phyloP scores from a whole-genome alignment of 2,113 vertebrate genomes.

The Brachirus orientalis region DNA sequence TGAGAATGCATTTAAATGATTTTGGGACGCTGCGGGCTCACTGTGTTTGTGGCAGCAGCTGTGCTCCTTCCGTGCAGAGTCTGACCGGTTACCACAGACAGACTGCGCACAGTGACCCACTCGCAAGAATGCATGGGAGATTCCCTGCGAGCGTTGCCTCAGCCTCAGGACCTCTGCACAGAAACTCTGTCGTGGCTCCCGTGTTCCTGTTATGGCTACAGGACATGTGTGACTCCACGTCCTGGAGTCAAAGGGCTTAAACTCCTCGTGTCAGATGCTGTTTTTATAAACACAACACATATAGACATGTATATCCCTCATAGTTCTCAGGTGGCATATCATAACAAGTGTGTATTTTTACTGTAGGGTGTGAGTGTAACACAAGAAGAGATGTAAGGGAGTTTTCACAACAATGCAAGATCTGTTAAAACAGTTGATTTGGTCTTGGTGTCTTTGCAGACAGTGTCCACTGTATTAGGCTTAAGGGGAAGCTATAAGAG shows the following conservation, averaged over 20 bases:
- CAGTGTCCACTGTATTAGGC: conserved; percentile 69
- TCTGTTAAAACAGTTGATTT: conserved; percentile 77
- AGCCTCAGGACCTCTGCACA: conserved; percentile 24
- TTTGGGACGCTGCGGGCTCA: conserved; percentile 76
- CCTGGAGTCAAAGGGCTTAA: conserved; percentile 63
- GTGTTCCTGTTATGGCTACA: conserved; percentile 49
- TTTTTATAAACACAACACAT: conserved; percentile 73
- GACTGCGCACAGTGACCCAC: conserved; percentile 22
- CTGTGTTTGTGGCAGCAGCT: conserved; percentile 57
- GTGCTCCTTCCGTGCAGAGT: conserved; percentile 38
- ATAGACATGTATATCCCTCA: conserved; percentile 63
- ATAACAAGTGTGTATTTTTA: conserved; percentile 75
- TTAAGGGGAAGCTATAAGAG: conserved; percentile 72
- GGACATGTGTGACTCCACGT: conserved; percentile 52
- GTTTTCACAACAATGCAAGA: conserved; percentile 72
- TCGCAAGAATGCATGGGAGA: conserved; percentile 55
- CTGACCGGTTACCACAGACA: conserved; percentile 51
- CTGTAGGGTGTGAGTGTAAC: conserved; percentile 67
- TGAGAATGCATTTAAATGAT: conserved; percentile 76
- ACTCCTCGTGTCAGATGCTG: conserved; percentile 62
- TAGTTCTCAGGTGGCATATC: conserved; percentile 69
- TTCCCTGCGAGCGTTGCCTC: conserved; percentile 37
- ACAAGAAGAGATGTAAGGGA: conserved; percentile 69
- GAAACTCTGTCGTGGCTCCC: conserved; percentile 31
- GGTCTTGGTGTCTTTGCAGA: conserved; percentile 74